Conservation (phyloP, 2,113 vertebrate species). For the Uria aalge region DNA sequence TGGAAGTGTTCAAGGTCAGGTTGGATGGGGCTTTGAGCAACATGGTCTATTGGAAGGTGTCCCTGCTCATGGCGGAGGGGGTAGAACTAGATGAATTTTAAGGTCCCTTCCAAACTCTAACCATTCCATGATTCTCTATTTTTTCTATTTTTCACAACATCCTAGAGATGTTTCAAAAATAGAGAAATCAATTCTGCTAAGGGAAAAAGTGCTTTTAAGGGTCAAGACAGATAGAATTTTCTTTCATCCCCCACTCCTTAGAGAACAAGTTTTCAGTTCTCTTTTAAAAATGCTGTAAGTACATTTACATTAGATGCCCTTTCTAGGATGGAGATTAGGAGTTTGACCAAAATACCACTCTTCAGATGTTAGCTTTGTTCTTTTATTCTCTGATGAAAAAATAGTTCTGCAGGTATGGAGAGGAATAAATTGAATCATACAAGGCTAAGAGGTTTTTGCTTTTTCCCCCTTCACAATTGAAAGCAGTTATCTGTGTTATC, state of each 20-base stretch:
- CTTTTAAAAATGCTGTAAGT: background rate
- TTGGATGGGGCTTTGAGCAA: background rate
- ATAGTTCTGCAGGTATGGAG: background rate
- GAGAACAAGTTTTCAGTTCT: background rate
- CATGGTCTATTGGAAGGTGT: background rate
- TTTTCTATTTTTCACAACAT: background rate
- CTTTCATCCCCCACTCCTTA: fast-evolving
- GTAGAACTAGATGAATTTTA: background rate
- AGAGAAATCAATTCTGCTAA: background rate
- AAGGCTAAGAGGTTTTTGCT: background rate
- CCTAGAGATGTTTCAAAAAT: background rate
- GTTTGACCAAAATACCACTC: background rate
- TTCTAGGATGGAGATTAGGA: background rate
- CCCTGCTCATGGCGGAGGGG: background rate
- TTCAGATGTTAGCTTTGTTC: background rate
- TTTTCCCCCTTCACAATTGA: background rate
- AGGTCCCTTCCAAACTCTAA: background rate
- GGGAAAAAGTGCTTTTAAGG: background rate
- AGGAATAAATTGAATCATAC: background rate
- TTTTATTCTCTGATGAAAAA: background rate
- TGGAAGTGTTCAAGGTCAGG: background rate
- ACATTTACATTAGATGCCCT: background rate
- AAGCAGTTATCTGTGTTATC: background rate
- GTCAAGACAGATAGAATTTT: background rate
- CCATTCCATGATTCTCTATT: background rate